Evolutionary conservation across 2,113 vertebrate species (phyloP).

Genomic region (Morphnarchus princeps): DNA sequence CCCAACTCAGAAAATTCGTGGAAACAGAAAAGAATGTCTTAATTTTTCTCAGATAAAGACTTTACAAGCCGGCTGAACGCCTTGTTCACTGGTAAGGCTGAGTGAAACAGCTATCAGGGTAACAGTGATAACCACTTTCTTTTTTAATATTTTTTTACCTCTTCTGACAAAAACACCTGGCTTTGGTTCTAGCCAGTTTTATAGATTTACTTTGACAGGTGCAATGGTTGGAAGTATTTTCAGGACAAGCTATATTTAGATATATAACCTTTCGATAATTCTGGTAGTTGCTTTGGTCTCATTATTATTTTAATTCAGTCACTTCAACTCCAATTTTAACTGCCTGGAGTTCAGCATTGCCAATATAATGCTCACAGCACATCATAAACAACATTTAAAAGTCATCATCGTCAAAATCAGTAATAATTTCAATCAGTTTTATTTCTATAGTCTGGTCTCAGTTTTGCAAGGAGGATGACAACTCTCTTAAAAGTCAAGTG

Average conservation of each 20-base stretch:
- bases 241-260: conserved; percentile 18
- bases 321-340: neutral
- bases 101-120: neutral
- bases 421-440: neutral
- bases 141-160: neutral
- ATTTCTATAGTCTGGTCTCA: neutral
- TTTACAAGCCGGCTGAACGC: neutral
- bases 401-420: neutral
- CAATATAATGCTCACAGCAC: neutral
- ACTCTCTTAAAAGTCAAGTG: neutral
- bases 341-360: neutral
- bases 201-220: neutral
- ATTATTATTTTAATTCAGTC: neutral
- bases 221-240: neutral
- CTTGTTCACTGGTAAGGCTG: neutral
- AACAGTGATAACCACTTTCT: neutral
- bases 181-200: neutral
- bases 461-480: neutral
- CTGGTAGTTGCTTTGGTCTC: neutral
- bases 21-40: neutral
- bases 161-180: neutral
- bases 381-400: neutral
- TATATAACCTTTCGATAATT: conserved; percentile 1
- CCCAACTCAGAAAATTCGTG: neutral
- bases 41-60: neutral